These are phyloP conservation scores for Drosophila albomicans DNA, from an alignment of 1,140 invertebrate genomes.

Conservation along the genomic window DNA sequence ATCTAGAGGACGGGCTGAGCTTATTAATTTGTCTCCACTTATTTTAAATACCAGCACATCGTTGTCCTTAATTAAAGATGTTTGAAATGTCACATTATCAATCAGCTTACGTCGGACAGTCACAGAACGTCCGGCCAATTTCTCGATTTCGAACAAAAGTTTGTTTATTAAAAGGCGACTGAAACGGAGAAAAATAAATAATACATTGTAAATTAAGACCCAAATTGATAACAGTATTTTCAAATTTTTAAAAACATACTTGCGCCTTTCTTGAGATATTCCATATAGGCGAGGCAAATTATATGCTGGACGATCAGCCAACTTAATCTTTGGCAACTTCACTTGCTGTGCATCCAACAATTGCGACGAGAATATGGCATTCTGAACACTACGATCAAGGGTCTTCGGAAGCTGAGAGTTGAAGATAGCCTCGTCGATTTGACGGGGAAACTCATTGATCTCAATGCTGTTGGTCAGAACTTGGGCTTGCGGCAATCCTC, in stretches of 20 bases:
- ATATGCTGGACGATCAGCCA: slow-evolving; percentile 89
- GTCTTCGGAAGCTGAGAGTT: slow-evolving; percentile 85
- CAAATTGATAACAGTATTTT: not conserved
- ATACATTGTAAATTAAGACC: not conserved
- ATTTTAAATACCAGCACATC: slow-evolving; percentile 89
- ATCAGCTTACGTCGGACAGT: slow-evolving; percentile 86
- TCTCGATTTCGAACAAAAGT: slow-evolving; percentile 90
- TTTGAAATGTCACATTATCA: slow-evolving; percentile 86
- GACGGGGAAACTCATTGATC: slow-evolving; percentile 88
- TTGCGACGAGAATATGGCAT: slow-evolving; percentile 89
- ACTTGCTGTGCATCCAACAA: slow-evolving; percentile 92
- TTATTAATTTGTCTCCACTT: slow-evolving; percentile 88
- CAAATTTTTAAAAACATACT: slow-evolving; percentile 86
- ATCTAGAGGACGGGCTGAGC: slow-evolving; percentile 87
- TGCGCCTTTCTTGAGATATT: slow-evolving; percentile 89
- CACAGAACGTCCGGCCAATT: slow-evolving; percentile 86
- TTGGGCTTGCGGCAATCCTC: slow-evolving; percentile 90
- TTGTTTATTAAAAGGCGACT: slow-evolving; percentile 90
- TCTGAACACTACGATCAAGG: slow-evolving; percentile 86
- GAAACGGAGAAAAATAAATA: slow-evolving; percentile 76
- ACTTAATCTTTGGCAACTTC: slow-evolving; percentile 90
- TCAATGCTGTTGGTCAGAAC: slow-evolving; percentile 90
- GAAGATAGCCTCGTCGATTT: slow-evolving; percentile 85
- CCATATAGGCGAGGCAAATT: slow-evolving; percentile 90
- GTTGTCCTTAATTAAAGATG: slow-evolving; percentile 87